These are phyloP conservation scores for Channa argus DNA, from an alignment of 2,113 vertebrate species.

Conservation along the genomic window DNA sequence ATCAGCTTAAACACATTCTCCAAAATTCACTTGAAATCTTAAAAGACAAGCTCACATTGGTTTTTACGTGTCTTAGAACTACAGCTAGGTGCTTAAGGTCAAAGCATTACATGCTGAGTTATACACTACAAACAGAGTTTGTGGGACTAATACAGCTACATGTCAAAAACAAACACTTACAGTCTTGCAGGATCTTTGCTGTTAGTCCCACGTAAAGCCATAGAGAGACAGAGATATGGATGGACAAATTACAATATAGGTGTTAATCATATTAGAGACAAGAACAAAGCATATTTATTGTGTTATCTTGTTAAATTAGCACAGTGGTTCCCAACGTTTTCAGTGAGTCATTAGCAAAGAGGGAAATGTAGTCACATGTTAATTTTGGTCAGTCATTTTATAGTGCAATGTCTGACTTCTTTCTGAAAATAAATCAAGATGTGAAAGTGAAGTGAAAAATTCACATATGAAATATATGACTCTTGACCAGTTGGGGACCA, in stretches of 20 bases:
- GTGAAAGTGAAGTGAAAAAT: no score
- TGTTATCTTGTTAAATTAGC: background rate
- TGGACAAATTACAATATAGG: slow-evolving; percentile 12
- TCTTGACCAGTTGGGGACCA: slow-evolving; percentile 4
- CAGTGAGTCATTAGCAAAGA: background rate
- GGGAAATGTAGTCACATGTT: background rate
- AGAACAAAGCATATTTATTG: background rate
- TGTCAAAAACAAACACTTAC: slow-evolving; percentile 87
- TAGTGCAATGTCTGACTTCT: background rate
- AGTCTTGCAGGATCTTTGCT: slow-evolving; percentile 94
- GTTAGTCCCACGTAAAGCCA: slow-evolving; percentile 86
- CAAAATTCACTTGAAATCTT: background rate
- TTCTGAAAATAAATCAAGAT: no score
- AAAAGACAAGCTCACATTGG: no score
- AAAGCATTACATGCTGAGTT: background rate
- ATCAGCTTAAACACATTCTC: background rate
- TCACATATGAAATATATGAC: background rate
- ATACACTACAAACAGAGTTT: background rate
- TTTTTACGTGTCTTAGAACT: background rate
- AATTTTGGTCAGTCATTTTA: no score
- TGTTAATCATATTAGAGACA: slow-evolving; percentile 54
- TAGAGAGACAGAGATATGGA: slow-evolving; percentile 33
- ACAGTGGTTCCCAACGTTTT: slow-evolving; percentile 13
- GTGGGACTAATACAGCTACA: background rate
- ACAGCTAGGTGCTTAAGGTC: background rate